Evolutionary conservation across 1,140 invertebrate genomes (phyloP).

Genomic region (Bactericera cockerelli): DNA sequence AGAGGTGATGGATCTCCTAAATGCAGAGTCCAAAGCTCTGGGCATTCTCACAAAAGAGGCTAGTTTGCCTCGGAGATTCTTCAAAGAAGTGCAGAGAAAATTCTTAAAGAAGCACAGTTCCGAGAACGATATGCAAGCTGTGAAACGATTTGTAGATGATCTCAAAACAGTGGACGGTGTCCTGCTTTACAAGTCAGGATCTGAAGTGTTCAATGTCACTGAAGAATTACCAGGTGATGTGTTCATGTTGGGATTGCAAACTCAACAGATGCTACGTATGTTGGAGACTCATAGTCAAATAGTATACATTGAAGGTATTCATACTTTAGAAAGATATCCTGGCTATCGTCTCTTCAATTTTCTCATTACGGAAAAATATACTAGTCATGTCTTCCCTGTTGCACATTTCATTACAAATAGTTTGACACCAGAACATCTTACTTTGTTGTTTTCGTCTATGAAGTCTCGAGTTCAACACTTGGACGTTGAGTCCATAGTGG

Average conservation of each 20-base stretch:
- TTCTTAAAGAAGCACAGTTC: neutral
- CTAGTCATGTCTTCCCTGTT: neutral
- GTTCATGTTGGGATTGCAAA: neutral
- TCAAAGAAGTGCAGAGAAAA: conserved; percentile 5
- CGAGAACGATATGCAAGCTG: neutral
- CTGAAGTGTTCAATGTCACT: neutral
- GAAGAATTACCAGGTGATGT: neutral
- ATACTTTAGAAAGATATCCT: neutral
- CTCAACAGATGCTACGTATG: neutral
- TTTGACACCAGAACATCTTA: neutral
- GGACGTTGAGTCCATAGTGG: neutral
- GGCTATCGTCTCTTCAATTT: neutral
- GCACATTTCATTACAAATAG: neutral
- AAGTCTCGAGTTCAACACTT: neutral
- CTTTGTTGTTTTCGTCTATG: neutral
- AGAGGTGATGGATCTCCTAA: neutral
- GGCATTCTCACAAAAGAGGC: neutral
- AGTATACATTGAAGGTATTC: neutral
- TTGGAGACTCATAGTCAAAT: neutral
- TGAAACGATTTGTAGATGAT: neutral
- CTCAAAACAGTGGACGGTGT: neutral
- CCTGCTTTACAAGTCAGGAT: neutral
- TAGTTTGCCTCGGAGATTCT: neutral
- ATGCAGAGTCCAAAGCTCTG: neutral
- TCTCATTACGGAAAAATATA: neutral